Evolutionary conservation across 1,140 invertebrate genomes (phyloP), one percentile per base, ranked within the genome.

Genomic region (Adelges cooleyi): DNA sequence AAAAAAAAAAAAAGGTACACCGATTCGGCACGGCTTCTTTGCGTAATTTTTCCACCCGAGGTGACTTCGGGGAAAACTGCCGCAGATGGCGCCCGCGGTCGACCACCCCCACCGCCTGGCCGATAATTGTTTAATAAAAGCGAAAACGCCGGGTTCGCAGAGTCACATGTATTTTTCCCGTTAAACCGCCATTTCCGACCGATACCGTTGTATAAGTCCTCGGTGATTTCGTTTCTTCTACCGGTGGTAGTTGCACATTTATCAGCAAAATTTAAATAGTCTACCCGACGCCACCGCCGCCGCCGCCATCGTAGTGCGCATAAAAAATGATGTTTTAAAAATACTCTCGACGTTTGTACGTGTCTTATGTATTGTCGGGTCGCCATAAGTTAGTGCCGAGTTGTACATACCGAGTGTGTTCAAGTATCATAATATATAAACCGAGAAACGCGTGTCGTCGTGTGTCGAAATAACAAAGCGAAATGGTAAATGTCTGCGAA

Each of bases 121-220:
- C 42, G 38, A 46, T 59, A 6, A 33, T 33, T 33, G 29, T 33
- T 33, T 33, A 33, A 6, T 59, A 59, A 59, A 59, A 59, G 40
- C 29, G 54, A 59, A 59, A 59, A 59, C 54, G 23, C 40, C 40
- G 40, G 40, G 23, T 20, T 15, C 8, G 25, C 15, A 18, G 8
- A 22, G 36, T 42, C 53, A 56, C 53, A 56, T 42, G 53, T 23
- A 40, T 4, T 42, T 18, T 25, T n/a, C 22, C 25, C 40, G 42
- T 56, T 40, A 33, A 33, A 5, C 29, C 51, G 51, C 13, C 36
- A 13, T 8, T 13, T 8, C 36, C 13, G 40, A n/a, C 3, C 17
- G 3, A 4, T n/a, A 3, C 13, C 17, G 3, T 42, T 42, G 40
- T 42, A 4, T 5, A n/a, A 6, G 40, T 6, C 17, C 17, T 42